These are phyloP conservation scores for Pempheris klunzingeri DNA, from an alignment of 2,797 vertebrate species.

Conservation along the genomic window DNA sequence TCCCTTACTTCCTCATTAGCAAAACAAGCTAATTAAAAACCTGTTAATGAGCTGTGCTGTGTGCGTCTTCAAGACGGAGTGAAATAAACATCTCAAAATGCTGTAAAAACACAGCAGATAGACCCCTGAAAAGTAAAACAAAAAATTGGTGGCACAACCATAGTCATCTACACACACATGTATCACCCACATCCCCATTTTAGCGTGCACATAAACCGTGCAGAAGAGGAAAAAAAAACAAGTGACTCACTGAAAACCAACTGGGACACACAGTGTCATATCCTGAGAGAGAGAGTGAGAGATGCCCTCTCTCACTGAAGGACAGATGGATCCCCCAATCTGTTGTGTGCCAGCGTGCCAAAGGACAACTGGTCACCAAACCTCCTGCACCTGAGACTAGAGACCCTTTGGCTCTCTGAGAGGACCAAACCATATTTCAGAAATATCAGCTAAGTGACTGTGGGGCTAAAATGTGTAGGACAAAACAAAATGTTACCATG, in stretches of 20 bases:
- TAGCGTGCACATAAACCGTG: slow-evolving; percentile 51
- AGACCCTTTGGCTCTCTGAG: slow-evolving; percentile 14
- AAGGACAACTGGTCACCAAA: slow-evolving; percentile 63
- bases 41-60: slow-evolving; percentile 77
- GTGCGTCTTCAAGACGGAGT: slow-evolving; percentile 54
- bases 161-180: slow-evolving; percentile 43
- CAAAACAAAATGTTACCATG: neutral
- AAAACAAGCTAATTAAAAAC: slow-evolving; percentile 85
- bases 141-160: slow-evolving; percentile 62
- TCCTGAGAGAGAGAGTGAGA: slow-evolving; percentile 70
- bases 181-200: slow-evolving; percentile 39
- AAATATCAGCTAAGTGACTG: slow-evolving; percentile 2
- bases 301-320: slow-evolving; percentile 64
- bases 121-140: slow-evolving; percentile 42
- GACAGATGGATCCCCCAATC: slow-evolving; percentile 78
- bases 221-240: slow-evolving; percentile 55
- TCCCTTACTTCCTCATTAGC: slow-evolving; percentile 77
- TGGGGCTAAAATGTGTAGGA: neutral
- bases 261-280: slow-evolving; percentile 79
- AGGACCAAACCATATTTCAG: neutral
- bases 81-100: slow-evolving; percentile 43
- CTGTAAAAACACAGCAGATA: slow-evolving; percentile 44
- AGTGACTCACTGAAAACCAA: slow-evolving; percentile 81
- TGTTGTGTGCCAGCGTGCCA: slow-evolving; percentile 68
- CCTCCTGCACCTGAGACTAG: slow-evolving; percentile 58